phyloP scores from a whole-genome alignment of 2,113 vertebrate species.

The Alexandromys fortis region DNA sequence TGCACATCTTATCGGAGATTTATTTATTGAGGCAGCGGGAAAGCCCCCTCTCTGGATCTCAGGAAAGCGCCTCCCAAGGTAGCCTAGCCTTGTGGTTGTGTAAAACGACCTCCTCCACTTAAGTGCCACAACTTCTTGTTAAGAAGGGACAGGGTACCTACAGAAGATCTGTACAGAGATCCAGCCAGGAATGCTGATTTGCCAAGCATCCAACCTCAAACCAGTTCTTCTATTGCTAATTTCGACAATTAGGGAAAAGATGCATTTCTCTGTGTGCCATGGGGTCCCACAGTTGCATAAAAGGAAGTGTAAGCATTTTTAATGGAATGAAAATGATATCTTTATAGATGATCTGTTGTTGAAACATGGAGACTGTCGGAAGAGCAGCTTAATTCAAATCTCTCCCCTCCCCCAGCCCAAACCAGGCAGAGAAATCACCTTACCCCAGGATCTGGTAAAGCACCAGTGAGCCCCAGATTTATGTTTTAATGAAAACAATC shows the following conservation, averaged over 20 bases:
- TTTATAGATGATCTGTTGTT: slow-evolving; percentile 22
- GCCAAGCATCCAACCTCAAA: slow-evolving; percentile 36
- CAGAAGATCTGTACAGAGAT: not conserved
- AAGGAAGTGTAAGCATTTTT: not conserved
- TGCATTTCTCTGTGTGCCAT: not conserved
- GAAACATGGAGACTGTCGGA: slow-evolving; percentile 77
- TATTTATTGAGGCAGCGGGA: slow-evolving; percentile 27
- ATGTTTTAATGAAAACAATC: slow-evolving; percentile 63
- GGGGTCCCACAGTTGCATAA: slow-evolving; percentile 16
- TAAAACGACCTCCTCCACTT: not conserved
- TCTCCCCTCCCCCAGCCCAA: slow-evolving; percentile 64
- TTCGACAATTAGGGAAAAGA: not conserved
- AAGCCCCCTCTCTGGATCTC: not conserved
- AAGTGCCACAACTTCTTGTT: slow-evolving; percentile 18
- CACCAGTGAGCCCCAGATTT: slow-evolving; percentile 56
- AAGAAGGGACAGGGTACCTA: not conserved
- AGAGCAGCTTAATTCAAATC: slow-evolving; percentile 71
- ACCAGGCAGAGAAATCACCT: slow-evolving; percentile 50
- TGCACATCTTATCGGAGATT: slow-evolving; percentile 47
- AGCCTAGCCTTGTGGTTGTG: not conserved
- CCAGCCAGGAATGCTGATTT: not conserved
- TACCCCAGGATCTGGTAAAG: slow-evolving; percentile 53
- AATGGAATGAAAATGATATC: not conserved
- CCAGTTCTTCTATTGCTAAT: not conserved
- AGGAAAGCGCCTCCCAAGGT: slow-evolving; percentile 11